A percentile compares a stretch with the other conserved stretches of the same genome.
Evolutionary conservation across 2,888 invertebrate species (phyloP).

Genomic region (Agrotis puta): DNA sequence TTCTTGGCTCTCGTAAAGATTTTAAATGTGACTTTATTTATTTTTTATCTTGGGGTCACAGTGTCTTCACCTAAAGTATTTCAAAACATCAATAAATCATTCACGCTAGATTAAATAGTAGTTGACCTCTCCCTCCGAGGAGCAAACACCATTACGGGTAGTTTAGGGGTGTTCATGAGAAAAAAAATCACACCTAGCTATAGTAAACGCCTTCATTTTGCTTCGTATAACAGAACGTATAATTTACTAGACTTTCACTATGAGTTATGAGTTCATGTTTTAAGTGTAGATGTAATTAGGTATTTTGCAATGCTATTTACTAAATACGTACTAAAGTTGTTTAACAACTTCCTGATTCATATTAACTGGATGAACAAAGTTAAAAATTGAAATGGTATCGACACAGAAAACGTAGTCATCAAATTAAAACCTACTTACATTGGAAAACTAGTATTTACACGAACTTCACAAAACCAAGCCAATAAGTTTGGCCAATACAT

Average conservation of each 20-base stretch:
- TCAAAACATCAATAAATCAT: constrained; percentile 88
- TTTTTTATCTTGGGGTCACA: constrained; percentile 39
- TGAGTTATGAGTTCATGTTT: constrained; percentile 1
- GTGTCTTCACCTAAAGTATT: constrained; percentile 69
- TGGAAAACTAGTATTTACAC: constrained; percentile 14
- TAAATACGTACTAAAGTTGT: background rate
- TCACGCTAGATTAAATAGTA: constrained; percentile 89
- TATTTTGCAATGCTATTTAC: background rate
- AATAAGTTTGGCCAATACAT: constrained; percentile 39
- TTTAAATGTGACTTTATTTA: constrained; percentile 32
- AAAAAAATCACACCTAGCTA: constrained; percentile 73
- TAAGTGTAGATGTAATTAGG: background rate
- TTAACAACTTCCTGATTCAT: background rate
- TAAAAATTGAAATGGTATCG: background rate
- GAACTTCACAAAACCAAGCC: constrained; percentile 20
- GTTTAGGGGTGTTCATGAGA: constrained; percentile 79
- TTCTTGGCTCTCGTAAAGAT: constrained; percentile 31
- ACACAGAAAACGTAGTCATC: background rate
- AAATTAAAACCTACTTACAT: constrained; percentile 5
- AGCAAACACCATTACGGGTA: constrained; percentile 87
- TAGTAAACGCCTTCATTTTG: constrained; percentile 60
- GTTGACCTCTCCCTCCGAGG: constrained; percentile 87
- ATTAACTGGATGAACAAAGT: background rate
- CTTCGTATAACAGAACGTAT: constrained; percentile 37
- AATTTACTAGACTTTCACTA: background rate